phyloP scores from a whole-genome alignment of 2,113 vertebrate genomes.

The Sinocyclocheilus maitianheensis region DNA sequence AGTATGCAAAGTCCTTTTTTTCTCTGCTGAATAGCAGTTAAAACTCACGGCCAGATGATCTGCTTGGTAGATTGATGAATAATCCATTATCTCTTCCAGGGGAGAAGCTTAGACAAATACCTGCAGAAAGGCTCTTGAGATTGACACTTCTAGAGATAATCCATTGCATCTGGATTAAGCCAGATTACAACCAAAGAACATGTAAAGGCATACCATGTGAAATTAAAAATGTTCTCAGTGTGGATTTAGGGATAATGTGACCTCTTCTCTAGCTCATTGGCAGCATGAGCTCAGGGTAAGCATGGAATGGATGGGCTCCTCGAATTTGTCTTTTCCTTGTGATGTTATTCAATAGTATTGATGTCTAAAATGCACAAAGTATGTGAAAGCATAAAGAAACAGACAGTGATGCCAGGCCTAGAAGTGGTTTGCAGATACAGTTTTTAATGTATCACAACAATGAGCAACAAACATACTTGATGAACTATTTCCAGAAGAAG shows the following conservation, averaged over 20 bases:
- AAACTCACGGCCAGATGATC: neutral
- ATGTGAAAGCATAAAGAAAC: slow-evolving; percentile 22
- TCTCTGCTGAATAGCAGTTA: neutral
- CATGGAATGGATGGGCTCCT: neutral
- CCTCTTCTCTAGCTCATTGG: neutral
- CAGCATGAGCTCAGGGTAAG: neutral
- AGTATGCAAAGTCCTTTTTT: neutral
- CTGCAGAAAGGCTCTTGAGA: slow-evolving; percentile 65
- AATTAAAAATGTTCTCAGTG: slow-evolving; percentile 45
- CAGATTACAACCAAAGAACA: slow-evolving; percentile 69
- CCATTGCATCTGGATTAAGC: slow-evolving; percentile 63
- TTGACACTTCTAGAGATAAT: slow-evolving; percentile 68
- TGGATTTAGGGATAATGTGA: slow-evolving; percentile 30
- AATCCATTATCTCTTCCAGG: slow-evolving; percentile 41
- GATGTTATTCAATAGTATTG: neutral
- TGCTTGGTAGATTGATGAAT: slow-evolving; percentile 19
- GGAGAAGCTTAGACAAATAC: slow-evolving; percentile 56
- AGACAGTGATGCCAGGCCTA: slow-evolving; percentile 53
- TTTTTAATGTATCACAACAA: slow-evolving; percentile 99
- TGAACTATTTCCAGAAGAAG: slow-evolving; percentile 99
- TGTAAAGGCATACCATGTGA: slow-evolving; percentile 52
- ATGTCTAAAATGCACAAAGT: too few species aligned
- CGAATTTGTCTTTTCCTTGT: neutral
- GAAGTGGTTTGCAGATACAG: slow-evolving; percentile 98
- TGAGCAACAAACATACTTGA: slow-evolving; percentile 99